Evolutionary conservation across 2,113 vertebrate species (phyloP), one percentile per base, ranked within the genome.

Genomic region (Xenotilapia longispinis): DNA sequence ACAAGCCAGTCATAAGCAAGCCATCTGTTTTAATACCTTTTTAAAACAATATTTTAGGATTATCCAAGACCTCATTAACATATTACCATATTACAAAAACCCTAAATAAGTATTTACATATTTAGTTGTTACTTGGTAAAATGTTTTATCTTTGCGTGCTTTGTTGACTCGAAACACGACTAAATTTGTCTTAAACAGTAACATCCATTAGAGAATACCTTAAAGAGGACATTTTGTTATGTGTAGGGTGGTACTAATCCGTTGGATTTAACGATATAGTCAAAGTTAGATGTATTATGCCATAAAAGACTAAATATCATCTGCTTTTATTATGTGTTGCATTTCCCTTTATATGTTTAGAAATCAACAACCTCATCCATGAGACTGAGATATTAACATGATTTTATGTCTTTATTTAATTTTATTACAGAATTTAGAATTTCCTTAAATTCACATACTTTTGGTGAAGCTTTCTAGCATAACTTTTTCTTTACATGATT

Each of bases 151-250:
- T 93, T 68, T 13, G 6, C 13, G 3, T n/a, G 5, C 21, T 19
- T 86, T 54, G 6, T 31, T 65, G 53, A 31, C 5, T 47, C 6
- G 57, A 91, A 88, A 81, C 75, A 53, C 31, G 3, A 84, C 42
- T 85, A 82, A 65, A 91, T 80, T 12, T 21, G 36, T 68, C 40
- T 49, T 83, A 13, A 55, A 83, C 36, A 11, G 17, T 68, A 40
- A 68, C 38, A 57, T 70, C 84, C 82, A 23, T 83, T 17, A 54
- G 17, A 68, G 47, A 82, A 90, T 73, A 68, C 58, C 78, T 65
- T 54, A 70, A n/a, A 70, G 70, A 55, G 31, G 80, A 82, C 75
- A 89, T 93, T 91, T 88, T 91, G 88, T 92, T 45, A 57, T 21
- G 45, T 88, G 63, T 36, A 75, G 31, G 14, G 51, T 86, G 36